These are phyloP conservation scores for Argyresthia albistria DNA, from an alignment of 2,888 invertebrate genomes.

Conservation along the genomic window DNA sequence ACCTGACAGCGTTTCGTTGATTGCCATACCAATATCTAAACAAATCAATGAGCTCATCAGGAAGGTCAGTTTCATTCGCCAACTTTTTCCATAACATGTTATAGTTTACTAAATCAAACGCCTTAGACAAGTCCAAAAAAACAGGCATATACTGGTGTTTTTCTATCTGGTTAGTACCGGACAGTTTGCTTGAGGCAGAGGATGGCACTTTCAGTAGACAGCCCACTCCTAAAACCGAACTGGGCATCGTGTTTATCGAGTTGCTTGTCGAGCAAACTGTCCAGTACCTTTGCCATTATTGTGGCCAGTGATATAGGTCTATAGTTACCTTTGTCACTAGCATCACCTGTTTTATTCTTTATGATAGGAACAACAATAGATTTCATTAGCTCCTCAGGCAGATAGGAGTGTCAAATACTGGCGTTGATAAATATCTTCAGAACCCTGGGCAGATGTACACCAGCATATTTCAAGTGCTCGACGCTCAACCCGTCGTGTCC, in stretches of 20 bases:
- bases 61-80: neutral
- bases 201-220: conserved; percentile 10
- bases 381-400: conserved; percentile 5
- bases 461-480: conserved; percentile 1
- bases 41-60: neutral
- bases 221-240: conserved; percentile 9
- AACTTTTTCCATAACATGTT: conserved; percentile 9
- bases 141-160: neutral
- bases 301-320: conserved; percentile 2
- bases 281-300: conserved; percentile 4
- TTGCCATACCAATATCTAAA: conserved; percentile 11
- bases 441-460: neutral
- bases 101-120: conserved; percentile 6
- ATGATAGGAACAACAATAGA: conserved; percentile 6
- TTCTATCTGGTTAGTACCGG: conserved; percentile 7
- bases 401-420: conserved; percentile 7
- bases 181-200: conserved; percentile 11
- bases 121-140: neutral
- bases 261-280: conserved; percentile 8
- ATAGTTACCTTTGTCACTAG: conserved; percentile 4
- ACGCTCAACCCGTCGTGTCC: neutral
- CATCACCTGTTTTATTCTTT: conserved; percentile 8
- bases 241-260: conserved; percentile 6
- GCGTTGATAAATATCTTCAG: neutral
- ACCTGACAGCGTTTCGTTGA: conserved; percentile 11